A percentile compares a stretch with the other conserved stretches of the same genome.
These are phyloP conservation scores for Caenorhabditis panamensis DNA, from an alignment of 2,888 invertebrate species.

Conservation along the genomic window DNA sequence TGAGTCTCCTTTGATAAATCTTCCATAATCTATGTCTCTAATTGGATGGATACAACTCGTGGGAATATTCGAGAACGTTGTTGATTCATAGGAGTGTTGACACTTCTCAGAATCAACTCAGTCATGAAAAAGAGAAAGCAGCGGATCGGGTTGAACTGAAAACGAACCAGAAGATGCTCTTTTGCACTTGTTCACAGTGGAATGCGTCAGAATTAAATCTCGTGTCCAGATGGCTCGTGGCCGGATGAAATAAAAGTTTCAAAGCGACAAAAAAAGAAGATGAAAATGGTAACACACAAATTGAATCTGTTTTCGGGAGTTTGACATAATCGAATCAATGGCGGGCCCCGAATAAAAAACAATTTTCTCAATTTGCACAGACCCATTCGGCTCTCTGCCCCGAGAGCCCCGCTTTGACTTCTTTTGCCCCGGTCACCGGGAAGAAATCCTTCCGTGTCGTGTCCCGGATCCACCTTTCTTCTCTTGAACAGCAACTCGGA, in stretches of 20 bases:
- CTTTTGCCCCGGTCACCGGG: constrained; percentile 1
- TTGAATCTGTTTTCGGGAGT: constrained; percentile 57
- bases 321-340: constrained; percentile 58
- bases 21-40: not conserved
- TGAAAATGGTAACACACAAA: constrained; percentile 43
- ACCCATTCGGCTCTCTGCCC: constrained; percentile 3
- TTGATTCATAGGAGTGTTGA: not conserved
- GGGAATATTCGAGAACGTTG: not conserved
- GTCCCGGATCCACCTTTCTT: not conserved
- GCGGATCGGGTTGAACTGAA: not conserved
- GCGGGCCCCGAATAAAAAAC: constrained; percentile 44
- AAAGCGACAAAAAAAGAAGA: constrained; percentile 37
- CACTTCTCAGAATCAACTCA: not conserved
- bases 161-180: constrained; percentile 1
- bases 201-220: constrained; percentile 1
- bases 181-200: not conserved
- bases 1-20: not conserved
- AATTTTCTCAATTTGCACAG: constrained; percentile 53
- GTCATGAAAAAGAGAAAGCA: not conserved
- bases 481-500: not conserved
- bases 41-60: not conserved
- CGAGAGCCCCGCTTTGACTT: not conserved
- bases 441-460: not conserved
- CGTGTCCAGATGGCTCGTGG: not conserved
- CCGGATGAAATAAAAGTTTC: constrained; percentile 25